phyloP scores from a whole-genome alignment of 2,113 vertebrate genomes.

The Lepus timidus region DNA sequence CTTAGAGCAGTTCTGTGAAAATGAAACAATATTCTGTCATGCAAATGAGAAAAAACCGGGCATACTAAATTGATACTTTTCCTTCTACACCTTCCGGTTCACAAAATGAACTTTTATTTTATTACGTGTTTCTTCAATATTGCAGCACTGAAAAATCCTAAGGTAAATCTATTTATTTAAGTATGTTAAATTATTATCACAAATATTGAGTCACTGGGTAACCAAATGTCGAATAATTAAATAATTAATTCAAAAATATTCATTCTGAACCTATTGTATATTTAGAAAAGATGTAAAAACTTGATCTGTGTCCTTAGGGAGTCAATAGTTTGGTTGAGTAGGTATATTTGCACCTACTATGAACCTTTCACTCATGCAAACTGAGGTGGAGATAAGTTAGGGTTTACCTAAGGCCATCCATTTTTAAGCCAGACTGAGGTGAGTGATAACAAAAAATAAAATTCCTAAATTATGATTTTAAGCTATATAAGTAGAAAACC shows the following conservation, averaged over 20 bases:
- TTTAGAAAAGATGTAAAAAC: not conserved
- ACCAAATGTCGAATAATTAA: not conserved
- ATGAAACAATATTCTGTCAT: slow-evolving; percentile 18
- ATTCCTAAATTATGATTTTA: slow-evolving; percentile 26
- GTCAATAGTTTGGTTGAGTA: not conserved
- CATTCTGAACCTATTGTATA: slow-evolving; percentile 18
- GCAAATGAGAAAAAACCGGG: slow-evolving; percentile 38
- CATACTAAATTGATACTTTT: not conserved
- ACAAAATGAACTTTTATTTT: slow-evolving; percentile 18
- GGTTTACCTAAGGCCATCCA: slow-evolving; percentile 31
- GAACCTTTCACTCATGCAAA: not conserved
- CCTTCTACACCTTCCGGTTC: not conserved
- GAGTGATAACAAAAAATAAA: not conserved
- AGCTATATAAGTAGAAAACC: not conserved
- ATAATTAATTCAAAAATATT: slow-evolving; percentile 34
- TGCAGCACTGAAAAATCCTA: not conserved
- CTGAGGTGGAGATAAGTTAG: not conserved
- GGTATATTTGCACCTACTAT: not conserved
- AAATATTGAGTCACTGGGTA: not conserved
- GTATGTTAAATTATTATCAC: not conserved
- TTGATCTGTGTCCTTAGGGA: slow-evolving; percentile 12
- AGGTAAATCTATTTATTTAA: not conserved
- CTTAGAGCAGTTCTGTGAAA: not conserved
- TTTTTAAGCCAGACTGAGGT: slow-evolving; percentile 11
- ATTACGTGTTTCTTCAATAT: not conserved